phyloP scores from a whole-genome alignment of 2,797 vertebrate species.

The Microctenopoma stevenorrisi region DNA sequence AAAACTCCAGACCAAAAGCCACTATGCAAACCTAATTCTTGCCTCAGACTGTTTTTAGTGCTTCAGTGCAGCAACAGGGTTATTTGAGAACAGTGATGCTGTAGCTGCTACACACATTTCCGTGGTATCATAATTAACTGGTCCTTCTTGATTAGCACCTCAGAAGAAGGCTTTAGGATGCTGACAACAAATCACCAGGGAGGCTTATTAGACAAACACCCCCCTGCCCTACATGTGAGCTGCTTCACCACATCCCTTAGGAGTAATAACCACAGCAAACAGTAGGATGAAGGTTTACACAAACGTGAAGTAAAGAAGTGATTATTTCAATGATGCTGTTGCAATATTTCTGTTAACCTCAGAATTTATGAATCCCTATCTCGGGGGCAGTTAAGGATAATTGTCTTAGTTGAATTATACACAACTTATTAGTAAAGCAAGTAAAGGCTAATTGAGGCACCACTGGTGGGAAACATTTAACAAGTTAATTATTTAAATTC shows the following conservation, averaged over 20 bases:
- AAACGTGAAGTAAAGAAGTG: not conserved
- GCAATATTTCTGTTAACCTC: slow-evolving; percentile 1
- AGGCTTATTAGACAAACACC: slow-evolving; percentile 30
- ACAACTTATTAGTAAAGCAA: not conserved
- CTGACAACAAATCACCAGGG: slow-evolving; percentile 7
- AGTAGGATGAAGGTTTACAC: not conserved
- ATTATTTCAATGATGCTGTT: not conserved
- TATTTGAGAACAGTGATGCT: not conserved
- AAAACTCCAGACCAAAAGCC: not conserved
- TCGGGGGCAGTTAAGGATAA: not conserved
- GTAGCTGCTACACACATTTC: not conserved
- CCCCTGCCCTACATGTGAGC: slow-evolving; percentile 1
- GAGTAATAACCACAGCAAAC: slow-evolving; percentile 10
- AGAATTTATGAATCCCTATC: not conserved
- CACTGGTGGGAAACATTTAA: slow-evolving; percentile 10
- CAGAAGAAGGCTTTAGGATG: slow-evolving; percentile 10
- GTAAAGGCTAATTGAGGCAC: not conserved
- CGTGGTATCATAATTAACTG: slow-evolving; percentile 9
- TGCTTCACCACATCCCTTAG: slow-evolving; percentile 9
- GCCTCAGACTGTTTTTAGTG: not conserved
- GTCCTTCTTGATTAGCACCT: slow-evolving; percentile 20
- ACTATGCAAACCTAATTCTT: not conserved
- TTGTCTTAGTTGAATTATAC: slow-evolving; percentile 21
- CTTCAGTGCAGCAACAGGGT: not conserved
- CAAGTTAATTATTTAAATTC: not conserved